Conservation (phyloP, 2,888 invertebrate species). For the Stenodera caucasica region DNA sequence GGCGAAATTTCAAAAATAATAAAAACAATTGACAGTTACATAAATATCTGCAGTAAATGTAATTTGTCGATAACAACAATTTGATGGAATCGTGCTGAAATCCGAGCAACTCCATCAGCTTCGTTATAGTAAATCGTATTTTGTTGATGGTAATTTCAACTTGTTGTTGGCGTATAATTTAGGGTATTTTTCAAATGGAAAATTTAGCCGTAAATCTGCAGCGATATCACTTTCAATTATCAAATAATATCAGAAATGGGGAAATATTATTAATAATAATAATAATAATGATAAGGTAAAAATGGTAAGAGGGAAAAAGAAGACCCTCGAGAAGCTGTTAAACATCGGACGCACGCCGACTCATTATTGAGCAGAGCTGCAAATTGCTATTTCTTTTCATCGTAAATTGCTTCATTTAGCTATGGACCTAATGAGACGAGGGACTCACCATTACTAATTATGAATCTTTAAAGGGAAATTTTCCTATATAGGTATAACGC, state of each 20-base stretch:
- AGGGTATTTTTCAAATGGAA: not conserved
- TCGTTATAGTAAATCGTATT: slow-evolving; percentile 12
- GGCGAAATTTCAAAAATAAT: too few species aligned
- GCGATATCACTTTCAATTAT: not conserved
- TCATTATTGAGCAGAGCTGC: slow-evolving; percentile 44
- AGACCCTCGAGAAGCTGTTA: slow-evolving; percentile 31
- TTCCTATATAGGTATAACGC: not conserved
- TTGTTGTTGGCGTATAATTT: not conserved
- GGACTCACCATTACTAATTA: slow-evolving; percentile 16
- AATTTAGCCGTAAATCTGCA: not conserved
- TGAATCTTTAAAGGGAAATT: slow-evolving; percentile 11
- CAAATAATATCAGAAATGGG: not conserved
- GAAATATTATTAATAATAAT: not conserved
- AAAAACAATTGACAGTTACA: too few species aligned
- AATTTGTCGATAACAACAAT: slow-evolving; percentile 10
- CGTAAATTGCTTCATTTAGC: slow-evolving; percentile 49
- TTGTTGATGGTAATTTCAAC: slow-evolving; percentile 8
- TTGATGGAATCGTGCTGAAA: too few species aligned
- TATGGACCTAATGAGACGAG: slow-evolving; percentile 28
- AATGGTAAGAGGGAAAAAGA: not conserved
- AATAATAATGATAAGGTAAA: not conserved
- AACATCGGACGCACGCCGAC: slow-evolving; percentile 34
- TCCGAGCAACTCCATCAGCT: slow-evolving; percentile 2
- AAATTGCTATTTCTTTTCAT: slow-evolving; percentile 48
- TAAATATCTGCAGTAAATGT: too few species aligned